These are phyloP conservation scores for Thamnophis elegans DNA, from an alignment of 2,797 vertebrate species.

Conservation along the genomic window DNA sequence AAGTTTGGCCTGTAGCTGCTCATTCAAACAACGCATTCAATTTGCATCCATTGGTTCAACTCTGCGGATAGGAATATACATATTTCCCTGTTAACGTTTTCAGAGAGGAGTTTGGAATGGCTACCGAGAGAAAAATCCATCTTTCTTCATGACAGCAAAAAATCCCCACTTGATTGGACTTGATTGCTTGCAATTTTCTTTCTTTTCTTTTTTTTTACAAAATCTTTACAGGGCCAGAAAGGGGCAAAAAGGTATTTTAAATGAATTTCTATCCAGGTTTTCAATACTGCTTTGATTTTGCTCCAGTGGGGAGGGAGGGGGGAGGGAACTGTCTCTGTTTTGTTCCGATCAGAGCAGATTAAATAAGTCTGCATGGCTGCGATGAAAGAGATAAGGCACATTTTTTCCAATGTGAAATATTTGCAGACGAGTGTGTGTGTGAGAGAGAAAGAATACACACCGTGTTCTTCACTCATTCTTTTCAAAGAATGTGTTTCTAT, in stretches of 20 bases:
- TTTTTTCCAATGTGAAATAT: not conserved
- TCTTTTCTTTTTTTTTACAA: not conserved
- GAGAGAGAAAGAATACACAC: not conserved
- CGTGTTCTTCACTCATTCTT: not conserved
- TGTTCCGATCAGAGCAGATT: slow-evolving; percentile 12
- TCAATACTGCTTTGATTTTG: slow-evolving; percentile 1
- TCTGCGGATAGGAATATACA: not conserved
- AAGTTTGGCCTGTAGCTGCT: not conserved
- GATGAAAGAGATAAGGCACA: not conserved
- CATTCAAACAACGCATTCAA: not conserved
- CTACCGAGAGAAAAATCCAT: not conserved
- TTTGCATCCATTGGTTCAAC: not conserved
- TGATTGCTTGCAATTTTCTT: slow-evolving; percentile 20
- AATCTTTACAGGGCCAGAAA: not conserved
- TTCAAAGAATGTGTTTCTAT: not conserved
- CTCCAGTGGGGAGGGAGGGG: slow-evolving; percentile 22
- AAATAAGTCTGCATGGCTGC: not conserved
- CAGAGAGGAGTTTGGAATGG: fast-evolving
- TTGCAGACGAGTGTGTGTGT: not conserved
- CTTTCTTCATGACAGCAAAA: slow-evolving; percentile 18
- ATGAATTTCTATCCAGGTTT: slow-evolving; percentile 27
- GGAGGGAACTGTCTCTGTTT: not conserved
- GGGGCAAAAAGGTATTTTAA: slow-evolving; percentile 29
- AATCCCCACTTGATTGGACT: slow-evolving; percentile 5
- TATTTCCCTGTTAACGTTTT: not conserved